Base-by-base conservation (phyloP, 2,113 vertebrate species). In the Gallinago undulata region DNA sequence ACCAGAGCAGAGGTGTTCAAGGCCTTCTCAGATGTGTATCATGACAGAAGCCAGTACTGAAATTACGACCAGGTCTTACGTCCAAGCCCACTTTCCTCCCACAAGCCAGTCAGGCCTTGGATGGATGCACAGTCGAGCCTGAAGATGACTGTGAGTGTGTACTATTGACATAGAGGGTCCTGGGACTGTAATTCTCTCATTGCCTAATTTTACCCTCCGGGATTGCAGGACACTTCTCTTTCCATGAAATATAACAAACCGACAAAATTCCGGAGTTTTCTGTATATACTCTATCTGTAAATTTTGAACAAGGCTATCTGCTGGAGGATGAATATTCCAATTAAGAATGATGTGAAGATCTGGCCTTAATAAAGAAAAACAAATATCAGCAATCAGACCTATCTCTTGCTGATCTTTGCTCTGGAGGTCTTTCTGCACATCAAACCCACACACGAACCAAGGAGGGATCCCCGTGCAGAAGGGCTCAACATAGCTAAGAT, bases 221-320 rank as follows among this genome's bases (percentile, higher is more conserved):
- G 23, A 62, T 5, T 0, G 2, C 83, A 93, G 85, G 92, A 90
- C 92, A 95, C 92, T 95, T 96, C 95, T 97, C 96, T 93, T 97
- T 95, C 96, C 96, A 95, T 79, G 75, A 68, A 64, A 35, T 2
- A 1, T 2, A n/a, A 47, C 25, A 57, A 60, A 41, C 25, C 31
- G 33, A 11, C 90, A 45, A 43, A 79, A 70, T 17, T 18, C 37
- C 33, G 39, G 25, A 50, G 2, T 19, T n/a, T 72, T 75, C 47
- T 35, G 13, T 8, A 11, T 9, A 56, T 22, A 45, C 18, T 15
- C 35, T 62, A 9, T 11, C 35, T 72, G 63, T 37, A 66, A 4
- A 24, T 70, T 80, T 53, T 39, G 19, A 77, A 41, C 37, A 11
- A 18, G 50, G 41, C 19, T 66, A 24, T 22, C 24, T 37, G 68